These are phyloP conservation scores for Dendrocincla tyrannina DNA, from an alignment of 2,797 vertebrate species.

Conservation along the genomic window DNA sequence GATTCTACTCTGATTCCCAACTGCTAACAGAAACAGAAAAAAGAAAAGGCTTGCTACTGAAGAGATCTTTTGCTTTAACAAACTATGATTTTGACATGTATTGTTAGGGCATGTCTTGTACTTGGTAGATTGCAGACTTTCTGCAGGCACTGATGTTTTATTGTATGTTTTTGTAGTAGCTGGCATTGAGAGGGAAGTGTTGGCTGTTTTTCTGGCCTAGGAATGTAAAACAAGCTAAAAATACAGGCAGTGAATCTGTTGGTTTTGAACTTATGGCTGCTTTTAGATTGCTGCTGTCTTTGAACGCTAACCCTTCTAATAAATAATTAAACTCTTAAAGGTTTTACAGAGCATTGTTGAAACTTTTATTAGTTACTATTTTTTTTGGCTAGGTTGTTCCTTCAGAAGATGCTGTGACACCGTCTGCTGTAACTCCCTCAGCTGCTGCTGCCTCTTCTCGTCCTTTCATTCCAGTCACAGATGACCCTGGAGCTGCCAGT, in stretches of 20 bases:
- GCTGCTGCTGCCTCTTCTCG: conserved; percentile 89
- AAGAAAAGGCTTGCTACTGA: neutral
- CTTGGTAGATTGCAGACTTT: neutral
- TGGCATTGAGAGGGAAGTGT: neutral
- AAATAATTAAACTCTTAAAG: neutral
- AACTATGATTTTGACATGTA: neutral
- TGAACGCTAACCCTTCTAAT: neutral
- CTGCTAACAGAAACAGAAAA: neutral
- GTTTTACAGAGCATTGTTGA: neutral
- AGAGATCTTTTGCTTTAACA: neutral
- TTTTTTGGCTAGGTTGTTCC: conserved; percentile 78
- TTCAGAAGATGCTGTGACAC: conserved; percentile 92
- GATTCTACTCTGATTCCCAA: neutral
- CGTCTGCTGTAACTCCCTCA: conserved; percentile 93
- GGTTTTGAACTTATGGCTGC: neutral
- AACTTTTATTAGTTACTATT: neutral
- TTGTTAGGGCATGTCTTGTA: neutral
- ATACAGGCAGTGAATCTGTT: neutral
- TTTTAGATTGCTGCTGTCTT: neutral
- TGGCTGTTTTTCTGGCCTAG: neutral
- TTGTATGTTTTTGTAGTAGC: neutral
- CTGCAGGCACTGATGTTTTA: neutral
- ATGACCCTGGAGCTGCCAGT: conserved; percentile 97
- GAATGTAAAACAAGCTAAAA: neutral
- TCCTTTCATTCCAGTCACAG: conserved; percentile 97